Evolutionary conservation across 2,113 vertebrate genomes (phyloP).

Genomic region (Neofelis nebulosa): DNA sequence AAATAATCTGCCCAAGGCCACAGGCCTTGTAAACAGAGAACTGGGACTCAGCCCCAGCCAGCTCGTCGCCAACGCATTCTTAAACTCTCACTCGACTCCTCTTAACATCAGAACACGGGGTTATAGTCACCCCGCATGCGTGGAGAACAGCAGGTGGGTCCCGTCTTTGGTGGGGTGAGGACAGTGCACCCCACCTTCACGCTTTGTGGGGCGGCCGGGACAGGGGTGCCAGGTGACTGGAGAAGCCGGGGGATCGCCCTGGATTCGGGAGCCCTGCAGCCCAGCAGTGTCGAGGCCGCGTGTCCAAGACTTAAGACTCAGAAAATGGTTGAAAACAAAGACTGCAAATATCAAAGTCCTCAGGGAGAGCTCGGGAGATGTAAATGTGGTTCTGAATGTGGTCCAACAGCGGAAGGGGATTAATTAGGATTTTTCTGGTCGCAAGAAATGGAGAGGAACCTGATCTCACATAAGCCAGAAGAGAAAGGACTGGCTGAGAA

Average conservation of each 20-base stretch:
- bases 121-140: accelerated
- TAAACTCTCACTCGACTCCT: neutral
- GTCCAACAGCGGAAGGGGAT: neutral
- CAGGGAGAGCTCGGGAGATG: accelerated
- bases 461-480: neutral
- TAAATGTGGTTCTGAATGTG: neutral
- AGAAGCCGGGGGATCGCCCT: accelerated
- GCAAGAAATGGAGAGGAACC: neutral
- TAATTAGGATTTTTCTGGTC: neutral
- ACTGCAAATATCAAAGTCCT: accelerated
- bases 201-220: accelerated
- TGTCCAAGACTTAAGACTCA: neutral
- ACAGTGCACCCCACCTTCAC: accelerated
- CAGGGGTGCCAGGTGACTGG: neutral
- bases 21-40: accelerated
- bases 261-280: neutral
- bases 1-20: neutral
- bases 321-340: accelerated
- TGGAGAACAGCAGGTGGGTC: accelerated
- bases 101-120: neutral
- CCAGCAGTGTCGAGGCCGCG: accelerated
- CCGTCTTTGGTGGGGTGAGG: accelerated
- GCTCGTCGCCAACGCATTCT: accelerated
- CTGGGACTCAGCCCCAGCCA: accelerated
- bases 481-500: accelerated